Percentiles rank a stretch among this genome's conserved stretches.
phyloP scores from a whole-genome alignment of 1,140 invertebrate species.

The Homalodisca vitripennis region DNA sequence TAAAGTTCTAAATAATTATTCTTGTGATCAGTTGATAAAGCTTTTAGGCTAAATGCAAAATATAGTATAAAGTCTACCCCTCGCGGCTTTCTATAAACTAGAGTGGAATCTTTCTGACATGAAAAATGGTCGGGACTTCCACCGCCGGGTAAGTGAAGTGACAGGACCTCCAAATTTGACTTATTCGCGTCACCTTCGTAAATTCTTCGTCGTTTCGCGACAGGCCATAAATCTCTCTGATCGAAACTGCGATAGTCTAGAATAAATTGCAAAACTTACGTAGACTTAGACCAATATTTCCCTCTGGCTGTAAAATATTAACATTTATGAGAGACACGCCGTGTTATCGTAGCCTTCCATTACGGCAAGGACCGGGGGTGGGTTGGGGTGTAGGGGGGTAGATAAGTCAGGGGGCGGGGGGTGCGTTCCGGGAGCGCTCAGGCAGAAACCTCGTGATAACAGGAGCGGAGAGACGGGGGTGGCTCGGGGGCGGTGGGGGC shows the following conservation, averaged over 20 bases:
- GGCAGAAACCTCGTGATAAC: conserved; percentile 31
- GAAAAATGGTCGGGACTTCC: conserved; percentile 5
- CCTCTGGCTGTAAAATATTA: conserved; percentile 29
- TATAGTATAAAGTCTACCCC: too few species aligned
- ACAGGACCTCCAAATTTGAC: conserved; percentile 16
- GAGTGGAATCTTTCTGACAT: too few species aligned
- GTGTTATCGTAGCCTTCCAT: conserved; percentile 31
- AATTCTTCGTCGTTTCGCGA: not conserved
- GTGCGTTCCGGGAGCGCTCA: conserved; percentile 28
- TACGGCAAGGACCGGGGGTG: conserved; percentile 9
- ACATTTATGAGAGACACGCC: conserved; percentile 21
- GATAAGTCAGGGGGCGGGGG: conserved; percentile 24
- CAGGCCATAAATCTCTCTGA: conserved; percentile 9
- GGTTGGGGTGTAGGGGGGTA: not conserved
- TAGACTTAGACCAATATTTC: conserved; percentile 27
- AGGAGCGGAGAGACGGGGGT: conserved; percentile 26
- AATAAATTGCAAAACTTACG: conserved; percentile 25
- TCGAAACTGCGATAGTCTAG: conserved; percentile 13
- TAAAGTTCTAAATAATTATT: too few species aligned
- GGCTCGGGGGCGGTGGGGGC: conserved; percentile 15
- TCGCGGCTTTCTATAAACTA: too few species aligned
- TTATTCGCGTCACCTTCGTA: conserved; percentile 19
- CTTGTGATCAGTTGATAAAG: too few species aligned
- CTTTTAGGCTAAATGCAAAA: too few species aligned
- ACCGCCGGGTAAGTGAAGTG: not conserved